Evolutionary conservation across 2,113 vertebrate species (phyloP).

Genomic region (Entomyzon cyanotis): DNA sequence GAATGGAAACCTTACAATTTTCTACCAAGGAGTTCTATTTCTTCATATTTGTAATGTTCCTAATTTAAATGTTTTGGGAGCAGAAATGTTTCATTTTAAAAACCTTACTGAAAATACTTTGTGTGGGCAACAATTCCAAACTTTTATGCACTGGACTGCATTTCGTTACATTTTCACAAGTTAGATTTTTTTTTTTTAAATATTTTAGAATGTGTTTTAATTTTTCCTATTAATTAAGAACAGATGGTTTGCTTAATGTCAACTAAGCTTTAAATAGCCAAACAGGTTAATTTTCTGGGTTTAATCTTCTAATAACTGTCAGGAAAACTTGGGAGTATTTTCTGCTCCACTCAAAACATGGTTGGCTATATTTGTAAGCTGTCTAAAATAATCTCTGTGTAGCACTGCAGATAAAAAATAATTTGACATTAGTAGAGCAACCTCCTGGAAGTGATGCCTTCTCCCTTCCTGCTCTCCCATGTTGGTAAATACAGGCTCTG

Average conservation of each 20-base stretch:
- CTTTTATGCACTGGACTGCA: neutral
- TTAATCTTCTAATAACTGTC: neutral
- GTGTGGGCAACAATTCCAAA: neutral
- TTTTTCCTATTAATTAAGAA: neutral
- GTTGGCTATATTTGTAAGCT: neutral
- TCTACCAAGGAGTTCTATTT: neutral
- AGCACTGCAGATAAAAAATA: neutral
- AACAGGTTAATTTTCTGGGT: neutral
- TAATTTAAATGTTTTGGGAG: neutral
- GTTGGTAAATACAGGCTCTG: neutral
- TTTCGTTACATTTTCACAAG: neutral
- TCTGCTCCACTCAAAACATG: neutral
- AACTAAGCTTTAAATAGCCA: neutral
- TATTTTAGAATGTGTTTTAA: neutral
- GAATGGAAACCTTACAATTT: constrained; percentile 16
- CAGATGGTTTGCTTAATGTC: neutral
- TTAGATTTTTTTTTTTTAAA: too few species aligned
- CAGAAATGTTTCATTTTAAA: neutral
- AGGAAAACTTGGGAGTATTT: neutral
- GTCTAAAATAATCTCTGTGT: neutral
- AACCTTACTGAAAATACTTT: neutral
- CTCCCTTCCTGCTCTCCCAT: neutral
- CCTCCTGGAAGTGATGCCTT: neutral
- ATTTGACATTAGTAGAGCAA: neutral
- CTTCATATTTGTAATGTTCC: neutral